Conservation (phyloP, 2,113 vertebrate genomes). For the Camelus bactrianus region DNA sequence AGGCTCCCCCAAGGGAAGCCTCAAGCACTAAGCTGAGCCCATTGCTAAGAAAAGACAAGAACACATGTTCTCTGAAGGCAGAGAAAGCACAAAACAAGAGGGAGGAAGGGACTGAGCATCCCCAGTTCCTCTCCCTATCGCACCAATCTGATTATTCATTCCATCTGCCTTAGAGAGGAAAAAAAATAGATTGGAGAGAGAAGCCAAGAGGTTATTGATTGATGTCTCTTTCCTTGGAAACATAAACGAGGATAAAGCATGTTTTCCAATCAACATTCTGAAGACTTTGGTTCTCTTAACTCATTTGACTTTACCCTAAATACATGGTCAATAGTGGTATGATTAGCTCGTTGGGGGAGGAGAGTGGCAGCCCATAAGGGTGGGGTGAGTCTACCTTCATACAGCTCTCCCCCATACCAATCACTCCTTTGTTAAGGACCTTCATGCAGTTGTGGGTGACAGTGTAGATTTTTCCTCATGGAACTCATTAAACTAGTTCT, state of each 20-base stretch:
- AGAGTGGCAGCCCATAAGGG: not conserved
- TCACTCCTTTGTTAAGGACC: not conserved
- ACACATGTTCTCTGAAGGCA: not conserved
- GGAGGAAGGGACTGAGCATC: not conserved
- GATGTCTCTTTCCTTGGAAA: not conserved
- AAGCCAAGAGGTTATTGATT: not conserved
- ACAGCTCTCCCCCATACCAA: not conserved
- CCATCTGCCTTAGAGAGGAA: not conserved
- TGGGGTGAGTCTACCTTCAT: not conserved
- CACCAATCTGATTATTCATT: not conserved
- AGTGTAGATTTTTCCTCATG: not conserved
- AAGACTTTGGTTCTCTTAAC: not conserved
- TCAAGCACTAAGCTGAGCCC: not conserved
- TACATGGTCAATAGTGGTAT: not conserved
- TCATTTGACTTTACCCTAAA: not conserved
- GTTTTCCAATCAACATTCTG: not conserved
- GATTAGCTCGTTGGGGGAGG: not conserved
- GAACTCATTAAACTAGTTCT: slow-evolving; percentile 8
- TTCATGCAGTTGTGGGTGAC: not conserved
- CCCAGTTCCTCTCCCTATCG: not conserved
- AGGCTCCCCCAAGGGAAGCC: not conserved
- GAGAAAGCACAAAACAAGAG: not conserved
- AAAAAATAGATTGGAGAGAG: not conserved
- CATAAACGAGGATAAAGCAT: not conserved
- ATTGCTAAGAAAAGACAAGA: not conserved